Base-by-base conservation (phyloP, 2,797 vertebrate genomes). In the Tamandua tetradactyla region DNA sequence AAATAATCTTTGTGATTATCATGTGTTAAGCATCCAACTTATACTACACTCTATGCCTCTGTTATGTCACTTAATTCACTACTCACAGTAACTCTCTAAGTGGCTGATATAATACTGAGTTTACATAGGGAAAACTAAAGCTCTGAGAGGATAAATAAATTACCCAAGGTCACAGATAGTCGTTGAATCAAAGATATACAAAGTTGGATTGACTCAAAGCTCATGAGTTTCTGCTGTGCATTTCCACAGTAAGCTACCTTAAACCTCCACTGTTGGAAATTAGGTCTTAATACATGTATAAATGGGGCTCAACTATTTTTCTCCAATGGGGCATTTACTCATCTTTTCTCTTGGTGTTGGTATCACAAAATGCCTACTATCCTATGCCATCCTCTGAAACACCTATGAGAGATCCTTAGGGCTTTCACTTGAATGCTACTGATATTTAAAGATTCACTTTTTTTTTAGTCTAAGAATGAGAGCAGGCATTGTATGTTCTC, bases 351-450 rank as follows among this genome's bases (percentile, higher is more conserved):
- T 32, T 93, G 37, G 57, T 62, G 30, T 37, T 57, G 40, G 71
- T 20, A 66, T 78, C 47, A 85, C 44, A 57, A 79, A 92, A 52
- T 37, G 44, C 72, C 27, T 71, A 20, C 47, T 72, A 14, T n/a
- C 61, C 61, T 7, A 0, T 55, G 81, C 20, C 23, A 35, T 79
- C 75, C 42, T 72, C 23, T 69, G 1, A 78, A 95, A 90, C 71
- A 90, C 44, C 64, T 96, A 14, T 40, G 37, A 93, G 72, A 91
- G 47, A 75, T 81, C 93, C 57, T 94, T 22, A 5, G 68, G 37
- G n/a, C 74, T 93, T 96, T 89, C 66, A 25, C n/a, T 85, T 75
- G 90, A 89, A 96, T 93, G 88, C 40, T 81, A 95, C 92, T 88
- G 84, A 71, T 68, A 17, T 30, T 91, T 94, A 95, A 93, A 95